Conservation (phyloP, 2,888 invertebrate genomes). For the Tortricodes alternella region DNA sequence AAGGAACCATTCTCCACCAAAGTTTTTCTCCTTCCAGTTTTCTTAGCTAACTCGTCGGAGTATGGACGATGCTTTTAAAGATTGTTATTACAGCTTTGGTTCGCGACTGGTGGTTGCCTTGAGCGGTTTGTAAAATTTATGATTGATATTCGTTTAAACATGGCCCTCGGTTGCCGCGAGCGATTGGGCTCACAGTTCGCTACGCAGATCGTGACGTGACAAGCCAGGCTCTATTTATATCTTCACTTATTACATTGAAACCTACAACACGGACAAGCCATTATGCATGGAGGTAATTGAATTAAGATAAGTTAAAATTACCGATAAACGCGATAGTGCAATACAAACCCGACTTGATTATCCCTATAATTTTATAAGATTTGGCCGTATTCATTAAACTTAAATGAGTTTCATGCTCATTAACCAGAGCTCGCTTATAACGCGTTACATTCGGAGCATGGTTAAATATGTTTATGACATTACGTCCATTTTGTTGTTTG, state of each 20-base stretch:
- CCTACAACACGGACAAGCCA: slow-evolving; percentile 2
- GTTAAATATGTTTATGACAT: not conserved
- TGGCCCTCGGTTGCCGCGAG: slow-evolving; percentile 30
- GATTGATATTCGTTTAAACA: slow-evolving; percentile 46
- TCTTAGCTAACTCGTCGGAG: not conserved
- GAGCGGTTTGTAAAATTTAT: slow-evolving; percentile 42
- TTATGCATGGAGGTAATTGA: slow-evolving; percentile 1
- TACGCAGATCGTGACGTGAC: slow-evolving; percentile 50
- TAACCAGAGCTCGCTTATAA: too few relatives aligned
- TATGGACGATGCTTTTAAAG: slow-evolving; percentile 28
- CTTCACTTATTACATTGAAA: slow-evolving; percentile 4
- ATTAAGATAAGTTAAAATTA: not conserved
- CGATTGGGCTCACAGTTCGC: slow-evolving; percentile 44
- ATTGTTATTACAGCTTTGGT: slow-evolving; percentile 33
- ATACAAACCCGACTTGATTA: too few relatives aligned
- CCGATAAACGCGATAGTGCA: too few relatives aligned
- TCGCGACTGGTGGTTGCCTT: slow-evolving; percentile 34
- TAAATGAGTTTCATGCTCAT: too few relatives aligned
- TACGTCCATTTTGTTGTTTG: not conserved
- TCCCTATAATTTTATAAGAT: too few relatives aligned
- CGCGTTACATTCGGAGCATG: too few relatives aligned
- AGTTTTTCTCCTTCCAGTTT: slow-evolving; percentile 17
- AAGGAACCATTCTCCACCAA: slow-evolving; percentile 11
- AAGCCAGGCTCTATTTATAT: slow-evolving; percentile 34
- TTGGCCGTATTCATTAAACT: too few relatives aligned